A percentile compares a stretch with the other conserved stretches of the same genome.
These are phyloP conservation scores for Dolichomitus sp. DNA, from an alignment of 2,888 invertebrate genomes.

Conservation along the genomic window DNA sequence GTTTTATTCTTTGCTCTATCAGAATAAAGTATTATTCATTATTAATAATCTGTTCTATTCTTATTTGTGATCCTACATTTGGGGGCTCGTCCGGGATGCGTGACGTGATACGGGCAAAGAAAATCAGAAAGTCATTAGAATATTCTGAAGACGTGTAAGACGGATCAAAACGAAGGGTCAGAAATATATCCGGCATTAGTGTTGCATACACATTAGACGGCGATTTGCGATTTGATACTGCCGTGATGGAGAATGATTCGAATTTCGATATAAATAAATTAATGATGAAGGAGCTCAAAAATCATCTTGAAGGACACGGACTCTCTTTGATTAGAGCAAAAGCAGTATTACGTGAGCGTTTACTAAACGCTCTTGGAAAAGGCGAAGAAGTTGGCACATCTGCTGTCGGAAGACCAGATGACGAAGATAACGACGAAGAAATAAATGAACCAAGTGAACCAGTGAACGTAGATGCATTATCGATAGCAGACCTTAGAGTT, in stretches of 20 bases:
- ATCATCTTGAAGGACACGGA: slow-evolving; percentile 23
- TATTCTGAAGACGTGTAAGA: neutral
- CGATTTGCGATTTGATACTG: too few species aligned
- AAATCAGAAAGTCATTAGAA: neutral
- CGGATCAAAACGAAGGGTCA: neutral
- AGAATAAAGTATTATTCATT: neutral
- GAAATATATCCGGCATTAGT: neutral
- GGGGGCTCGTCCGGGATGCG: neutral
- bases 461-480: neutral
- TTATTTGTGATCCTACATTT: neutral
- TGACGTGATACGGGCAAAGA: neutral
- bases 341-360: slow-evolving; percentile 26
- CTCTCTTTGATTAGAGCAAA: slow-evolving; percentile 29
- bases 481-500: neutral
- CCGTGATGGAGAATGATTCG: neutral
- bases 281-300: neutral
- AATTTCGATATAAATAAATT: neutral
- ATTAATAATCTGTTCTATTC: neutral
- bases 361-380: slow-evolving; percentile 2
- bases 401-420: neutral
- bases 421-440: neutral
- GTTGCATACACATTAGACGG: too few species aligned
- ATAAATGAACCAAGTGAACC: neutral
- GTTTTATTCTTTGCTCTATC: too few species aligned
- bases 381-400: neutral